These are phyloP conservation scores for Squalus acanthias DNA, from an alignment of 2,797 vertebrate genomes.

Conservation along the genomic window DNA sequence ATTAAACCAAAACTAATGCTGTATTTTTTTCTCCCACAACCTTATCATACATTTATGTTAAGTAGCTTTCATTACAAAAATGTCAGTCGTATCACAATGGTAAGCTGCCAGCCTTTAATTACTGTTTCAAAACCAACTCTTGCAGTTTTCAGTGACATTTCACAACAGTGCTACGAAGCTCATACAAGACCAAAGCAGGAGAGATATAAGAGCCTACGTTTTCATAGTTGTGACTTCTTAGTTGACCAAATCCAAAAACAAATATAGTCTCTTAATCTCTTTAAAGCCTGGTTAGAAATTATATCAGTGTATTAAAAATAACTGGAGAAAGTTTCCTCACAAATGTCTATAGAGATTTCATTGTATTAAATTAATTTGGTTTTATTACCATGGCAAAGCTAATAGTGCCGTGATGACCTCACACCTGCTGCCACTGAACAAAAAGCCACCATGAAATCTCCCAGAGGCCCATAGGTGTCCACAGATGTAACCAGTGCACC, in stretches of 20 bases:
- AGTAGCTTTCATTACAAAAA: conserved; percentile 26
- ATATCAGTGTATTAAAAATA: neutral
- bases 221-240: neutral
- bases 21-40: neutral
- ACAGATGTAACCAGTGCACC: conserved; percentile 49
- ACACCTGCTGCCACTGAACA: conserved; percentile 58
- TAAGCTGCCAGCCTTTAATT: conserved; percentile 33
- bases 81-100: neutral
- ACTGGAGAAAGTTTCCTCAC: conserved; percentile 43
- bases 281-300: neutral
- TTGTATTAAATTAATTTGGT: conserved; percentile 64
- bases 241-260: neutral
- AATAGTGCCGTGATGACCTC: conserved; percentile 71
- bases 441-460: conserved; percentile 58
- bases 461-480: conserved; percentile 61
- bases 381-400: conserved; percentile 63
- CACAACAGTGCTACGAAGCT: neutral
- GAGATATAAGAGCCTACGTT: neutral
- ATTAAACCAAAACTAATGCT: conserved; percentile 12
- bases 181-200: neutral
- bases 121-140: neutral
- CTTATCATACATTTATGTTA: conserved; percentile 16
- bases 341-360: conserved; percentile 57
- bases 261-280: neutral
- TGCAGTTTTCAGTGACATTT: neutral